Percentiles rank a stretch among this genome's conserved stretches.
Conservation (phyloP, 2,888 invertebrate species). For the Asteroscopus sphinx region DNA sequence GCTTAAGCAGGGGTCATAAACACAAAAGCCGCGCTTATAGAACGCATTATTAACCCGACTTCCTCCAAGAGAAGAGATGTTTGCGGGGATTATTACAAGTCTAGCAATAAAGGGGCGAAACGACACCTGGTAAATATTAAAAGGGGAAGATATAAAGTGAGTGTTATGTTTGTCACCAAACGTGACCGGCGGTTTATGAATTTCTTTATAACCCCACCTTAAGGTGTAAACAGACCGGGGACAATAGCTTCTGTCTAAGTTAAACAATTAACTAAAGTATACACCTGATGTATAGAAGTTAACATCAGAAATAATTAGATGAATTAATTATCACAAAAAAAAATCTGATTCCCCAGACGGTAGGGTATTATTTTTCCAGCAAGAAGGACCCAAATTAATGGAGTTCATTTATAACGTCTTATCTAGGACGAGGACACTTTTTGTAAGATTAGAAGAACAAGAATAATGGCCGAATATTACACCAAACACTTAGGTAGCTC, state of each 20-base stretch:
- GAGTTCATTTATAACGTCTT: constrained; percentile 31
- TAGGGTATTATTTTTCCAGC: constrained; percentile 25
- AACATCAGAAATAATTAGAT: constrained; percentile 9
- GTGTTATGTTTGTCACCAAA: constrained; percentile 73
- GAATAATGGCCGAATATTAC: not conserved
- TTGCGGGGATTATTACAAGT: constrained; percentile 81
- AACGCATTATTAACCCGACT: constrained; percentile 71
- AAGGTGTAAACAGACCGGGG: constrained; percentile 26
- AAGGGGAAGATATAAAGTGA: constrained; percentile 78
- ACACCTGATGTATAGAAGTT: not conserved
- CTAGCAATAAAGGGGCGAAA: constrained; percentile 81
- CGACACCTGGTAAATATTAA: constrained; percentile 87
- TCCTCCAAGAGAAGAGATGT: constrained; percentile 59
- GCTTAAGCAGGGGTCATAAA: constrained; percentile 63
- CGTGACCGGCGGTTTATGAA: constrained; percentile 72
- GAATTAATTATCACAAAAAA: constrained; percentile 35
- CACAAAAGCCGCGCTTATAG: constrained; percentile 73
- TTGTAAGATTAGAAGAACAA: constrained; percentile 8
- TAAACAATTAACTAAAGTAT: constrained; percentile 1
- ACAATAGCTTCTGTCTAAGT: not conserved
- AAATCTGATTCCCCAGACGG: constrained; percentile 25
- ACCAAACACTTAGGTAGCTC: not conserved
- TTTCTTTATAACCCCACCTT: constrained; percentile 55
- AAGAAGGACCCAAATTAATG: constrained; percentile 38
- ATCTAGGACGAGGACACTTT: constrained; percentile 16